Conservation (phyloP, 2,797 vertebrate species). For the Halcyon smyrnensis region DNA sequence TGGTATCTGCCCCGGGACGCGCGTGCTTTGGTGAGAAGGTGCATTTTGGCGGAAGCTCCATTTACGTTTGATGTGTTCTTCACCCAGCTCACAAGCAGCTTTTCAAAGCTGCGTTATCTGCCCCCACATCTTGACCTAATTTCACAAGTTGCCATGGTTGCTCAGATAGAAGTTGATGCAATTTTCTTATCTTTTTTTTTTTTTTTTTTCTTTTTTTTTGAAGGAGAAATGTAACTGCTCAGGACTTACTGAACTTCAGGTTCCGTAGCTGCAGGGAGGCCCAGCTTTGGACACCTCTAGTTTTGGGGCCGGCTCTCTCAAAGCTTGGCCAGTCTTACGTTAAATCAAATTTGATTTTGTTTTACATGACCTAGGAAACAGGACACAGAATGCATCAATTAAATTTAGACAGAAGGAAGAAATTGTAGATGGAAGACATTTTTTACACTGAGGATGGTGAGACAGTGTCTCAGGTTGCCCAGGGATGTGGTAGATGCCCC, state of each 20-base stretch:
- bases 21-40: constrained; percentile 68
- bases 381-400: neutral
- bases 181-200: constrained; percentile 75
- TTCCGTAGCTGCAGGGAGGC: constrained; percentile 40
- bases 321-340: neutral
- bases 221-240: constrained; percentile 63
- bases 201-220: constrained; percentile 49
- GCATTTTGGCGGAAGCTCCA: constrained; percentile 74
- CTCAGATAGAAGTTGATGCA: constrained; percentile 70
- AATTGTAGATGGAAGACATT: neutral
- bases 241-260: constrained; percentile 65
- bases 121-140: constrained; percentile 84
- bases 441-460: neutral
- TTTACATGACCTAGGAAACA: neutral
- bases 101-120: constrained; percentile 78
- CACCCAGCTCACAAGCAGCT: constrained; percentile 49
- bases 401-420: neutral
- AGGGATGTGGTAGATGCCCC: neutral
- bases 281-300: neutral
- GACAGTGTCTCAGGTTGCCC: neutral
- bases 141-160: constrained; percentile 81
- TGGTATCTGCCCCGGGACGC: constrained; percentile 66
- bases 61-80: constrained; percentile 76
- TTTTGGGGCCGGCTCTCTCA: neutral
- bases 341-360: neutral